phyloP scores from a whole-genome alignment of 2,888 invertebrate genomes.

The Nephrotoma flavescens region DNA sequence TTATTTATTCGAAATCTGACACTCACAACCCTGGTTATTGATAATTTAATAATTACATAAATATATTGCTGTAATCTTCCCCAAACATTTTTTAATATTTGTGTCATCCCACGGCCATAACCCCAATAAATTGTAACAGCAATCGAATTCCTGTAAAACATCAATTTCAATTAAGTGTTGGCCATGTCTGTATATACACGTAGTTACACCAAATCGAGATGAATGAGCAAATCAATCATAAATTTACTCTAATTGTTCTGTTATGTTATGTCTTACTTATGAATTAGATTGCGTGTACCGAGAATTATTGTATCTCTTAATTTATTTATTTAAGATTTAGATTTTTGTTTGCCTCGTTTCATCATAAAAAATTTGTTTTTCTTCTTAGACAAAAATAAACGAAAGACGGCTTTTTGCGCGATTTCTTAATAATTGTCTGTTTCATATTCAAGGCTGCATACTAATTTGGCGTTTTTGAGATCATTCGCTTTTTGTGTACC shows the following conservation, averaged over 20 bases:
- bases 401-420: background rate
- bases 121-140: background rate
- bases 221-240: background rate
- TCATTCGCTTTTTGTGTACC: background rate
- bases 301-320: background rate
- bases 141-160: background rate
- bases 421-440: background rate
- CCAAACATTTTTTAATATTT: too few relatives aligned
- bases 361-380: background rate
- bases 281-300: background rate
- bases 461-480: background rate
- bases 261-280: background rate
- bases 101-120: too few relatives aligned
- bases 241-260: background rate
- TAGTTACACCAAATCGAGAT: background rate
- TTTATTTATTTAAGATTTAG: background rate
- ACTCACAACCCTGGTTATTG: too few relatives aligned
- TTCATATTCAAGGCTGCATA: background rate
- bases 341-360: background rate
- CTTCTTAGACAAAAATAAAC: background rate
- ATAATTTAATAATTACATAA: too few relatives aligned
- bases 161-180: background rate
- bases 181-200: background rate
- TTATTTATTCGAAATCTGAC: too few relatives aligned
- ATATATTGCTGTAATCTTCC: too few relatives aligned